Percentiles rank a stretch among this genome's conserved stretches.
These are phyloP conservation scores for Protosalanx chinensis DNA, from an alignment of 2,797 vertebrate species.

Conservation along the genomic window DNA sequence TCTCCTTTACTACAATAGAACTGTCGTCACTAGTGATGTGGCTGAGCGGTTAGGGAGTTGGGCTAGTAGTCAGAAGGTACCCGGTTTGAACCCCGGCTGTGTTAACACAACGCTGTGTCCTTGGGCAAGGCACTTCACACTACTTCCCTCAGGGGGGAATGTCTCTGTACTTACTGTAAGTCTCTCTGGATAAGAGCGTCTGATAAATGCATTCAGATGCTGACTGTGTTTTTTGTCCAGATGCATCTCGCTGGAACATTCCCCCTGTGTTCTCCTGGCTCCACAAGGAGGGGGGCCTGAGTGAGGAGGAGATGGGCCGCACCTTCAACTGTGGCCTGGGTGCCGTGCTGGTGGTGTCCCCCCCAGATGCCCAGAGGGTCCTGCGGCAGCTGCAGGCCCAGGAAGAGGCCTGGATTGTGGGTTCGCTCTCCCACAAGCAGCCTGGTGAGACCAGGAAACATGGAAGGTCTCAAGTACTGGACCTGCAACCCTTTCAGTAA, in stretches of 20 bases:
- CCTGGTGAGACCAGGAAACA: slow-evolving; percentile 67
- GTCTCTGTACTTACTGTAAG: too few relatives aligned
- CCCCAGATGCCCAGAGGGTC: slow-evolving; percentile 72
- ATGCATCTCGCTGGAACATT: slow-evolving; percentile 85
- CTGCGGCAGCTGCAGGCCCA: slow-evolving; percentile 74
- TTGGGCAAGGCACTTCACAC: too few relatives aligned
- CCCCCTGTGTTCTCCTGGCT: slow-evolving; percentile 91
- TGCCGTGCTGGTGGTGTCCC: slow-evolving; percentile 82
- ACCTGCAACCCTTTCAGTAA: too few relatives aligned
- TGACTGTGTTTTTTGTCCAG: slow-evolving; percentile 55
- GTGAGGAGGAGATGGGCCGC: slow-evolving; percentile 87
- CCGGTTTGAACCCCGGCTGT: too few relatives aligned
- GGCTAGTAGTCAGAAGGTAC: too few relatives aligned
- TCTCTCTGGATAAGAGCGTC: too few relatives aligned
- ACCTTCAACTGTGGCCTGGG: slow-evolving; percentile 96
- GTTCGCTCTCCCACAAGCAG: slow-evolving; percentile 72
- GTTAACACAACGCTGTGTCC: too few relatives aligned
- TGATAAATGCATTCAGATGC: not conserved
- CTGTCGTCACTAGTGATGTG: not conserved
- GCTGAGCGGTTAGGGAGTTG: too few relatives aligned
- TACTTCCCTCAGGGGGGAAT: too few relatives aligned
- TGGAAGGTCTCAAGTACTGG: too few relatives aligned
- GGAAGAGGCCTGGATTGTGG: slow-evolving; percentile 84
- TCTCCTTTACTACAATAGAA: not conserved
- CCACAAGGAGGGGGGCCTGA: slow-evolving; percentile 80